A percentile compares a stretch with the other conserved stretches of the same genome.
Evolutionary conservation across 2,888 invertebrate genomes (phyloP).

Genomic region (Cryptocheilus praepositus): DNA sequence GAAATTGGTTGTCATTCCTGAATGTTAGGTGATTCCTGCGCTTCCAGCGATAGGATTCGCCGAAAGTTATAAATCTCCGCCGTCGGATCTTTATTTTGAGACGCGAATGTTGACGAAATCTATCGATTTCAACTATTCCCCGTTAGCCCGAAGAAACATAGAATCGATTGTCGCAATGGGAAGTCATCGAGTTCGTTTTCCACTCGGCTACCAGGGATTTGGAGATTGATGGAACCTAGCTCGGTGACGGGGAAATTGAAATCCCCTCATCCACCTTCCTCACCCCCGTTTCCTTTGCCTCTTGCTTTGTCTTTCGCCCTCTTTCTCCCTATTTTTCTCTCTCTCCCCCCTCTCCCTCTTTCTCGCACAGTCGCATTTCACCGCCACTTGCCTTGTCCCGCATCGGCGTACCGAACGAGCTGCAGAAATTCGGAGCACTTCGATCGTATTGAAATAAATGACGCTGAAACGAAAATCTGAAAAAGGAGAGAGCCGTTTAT

Average conservation of each 20-base stretch:
- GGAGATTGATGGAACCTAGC: constrained; percentile 56
- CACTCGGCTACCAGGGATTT: constrained; percentile 47
- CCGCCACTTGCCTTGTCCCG: background rate
- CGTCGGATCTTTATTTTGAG: too few species aligned
- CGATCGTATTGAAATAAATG: constrained; percentile 42
- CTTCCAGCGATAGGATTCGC: too few species aligned
- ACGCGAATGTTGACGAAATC: too few species aligned
- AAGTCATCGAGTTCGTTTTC: constrained; percentile 58
- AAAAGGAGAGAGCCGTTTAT: constrained; percentile 12
- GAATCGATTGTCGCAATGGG: constrained; percentile 33
- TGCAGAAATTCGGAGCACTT: constrained; percentile 41
- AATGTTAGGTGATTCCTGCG: too few species aligned
- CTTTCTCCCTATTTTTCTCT: background rate
- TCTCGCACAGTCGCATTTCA: constrained; percentile 22
- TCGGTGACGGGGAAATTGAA: constrained; percentile 57
- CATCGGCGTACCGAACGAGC: constrained; percentile 21
- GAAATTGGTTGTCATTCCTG: too few species aligned
- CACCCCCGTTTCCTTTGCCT: constrained; percentile 6
- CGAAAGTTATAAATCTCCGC: too few species aligned
- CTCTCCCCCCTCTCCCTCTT: constrained; percentile 1
- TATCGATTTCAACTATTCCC: too few species aligned
- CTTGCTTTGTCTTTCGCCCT: constrained; percentile 1
- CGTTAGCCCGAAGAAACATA: constrained; percentile 24
- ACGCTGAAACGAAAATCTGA: constrained; percentile 18
- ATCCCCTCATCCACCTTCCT: constrained; percentile 35